Conservation (phyloP, 1,140 invertebrate genomes). For the Ips typographus region DNA sequence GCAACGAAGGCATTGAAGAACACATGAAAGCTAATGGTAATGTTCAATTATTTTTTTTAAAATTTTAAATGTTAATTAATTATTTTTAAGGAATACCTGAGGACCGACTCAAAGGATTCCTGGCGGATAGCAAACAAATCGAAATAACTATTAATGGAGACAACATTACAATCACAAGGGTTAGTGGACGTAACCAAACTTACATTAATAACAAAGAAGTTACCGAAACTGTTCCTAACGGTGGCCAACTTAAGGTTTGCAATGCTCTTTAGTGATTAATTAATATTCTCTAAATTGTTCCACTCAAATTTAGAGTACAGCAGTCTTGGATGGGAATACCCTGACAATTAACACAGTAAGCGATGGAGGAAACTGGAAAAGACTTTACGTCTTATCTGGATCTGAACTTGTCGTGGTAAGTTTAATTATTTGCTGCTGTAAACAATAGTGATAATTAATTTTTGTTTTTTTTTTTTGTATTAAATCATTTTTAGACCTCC, state of each 20-base stretch:
- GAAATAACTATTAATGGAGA: conserved; percentile 14
- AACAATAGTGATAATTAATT: too few species aligned
- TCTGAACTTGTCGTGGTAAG: conserved; percentile 6
- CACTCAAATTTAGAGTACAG: background rate
- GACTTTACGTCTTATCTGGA: conserved; percentile 10
- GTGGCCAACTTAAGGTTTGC: conserved; percentile 11
- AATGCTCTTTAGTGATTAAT: too few species aligned
- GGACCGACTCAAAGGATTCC: background rate
- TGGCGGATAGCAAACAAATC: background rate
- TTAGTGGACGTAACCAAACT: background rate
- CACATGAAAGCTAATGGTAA: conserved; percentile 6
- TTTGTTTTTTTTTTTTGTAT: background rate
- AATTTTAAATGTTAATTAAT: background rate
- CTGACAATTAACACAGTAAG: background rate
- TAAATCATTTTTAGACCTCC: background rate
- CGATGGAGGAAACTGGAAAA: background rate
- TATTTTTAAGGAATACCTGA: conserved; percentile 17
- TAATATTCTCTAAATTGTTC: background rate
- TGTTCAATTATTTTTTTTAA: background rate
- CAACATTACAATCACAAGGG: background rate
- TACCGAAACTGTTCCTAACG: conserved; percentile 5
- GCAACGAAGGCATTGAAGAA: conserved; percentile 4
- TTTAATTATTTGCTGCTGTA: background rate
- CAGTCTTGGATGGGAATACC: conserved; percentile 2
- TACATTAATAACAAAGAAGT: conserved; percentile 4